Evolutionary conservation across 2,113 vertebrate species (phyloP), one percentile per base, ranked within the genome.

Genomic region (Pelodiscus sinensis): DNA sequence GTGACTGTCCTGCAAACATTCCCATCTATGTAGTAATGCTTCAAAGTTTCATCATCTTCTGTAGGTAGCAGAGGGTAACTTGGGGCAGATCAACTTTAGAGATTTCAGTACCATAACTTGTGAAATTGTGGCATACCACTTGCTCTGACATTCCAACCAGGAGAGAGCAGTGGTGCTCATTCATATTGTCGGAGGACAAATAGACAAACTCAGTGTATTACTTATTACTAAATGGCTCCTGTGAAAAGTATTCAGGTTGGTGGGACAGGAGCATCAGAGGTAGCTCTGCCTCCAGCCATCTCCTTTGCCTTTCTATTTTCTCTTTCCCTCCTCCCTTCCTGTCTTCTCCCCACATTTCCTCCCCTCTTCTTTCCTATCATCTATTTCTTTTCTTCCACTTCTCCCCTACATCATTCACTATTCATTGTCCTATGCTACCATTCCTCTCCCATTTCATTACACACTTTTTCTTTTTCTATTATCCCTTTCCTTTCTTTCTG

Each of bases 381-480:
- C 6, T 55, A 0, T 0, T 6, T 65, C 10, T 38, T 1, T 73
- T 18, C 51, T 16, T 44, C 9, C 16, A 1, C 35, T 0, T n/a
- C 81, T 82, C 2, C 2, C 6, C 35, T 3, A 8, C 35, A 54
- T 5, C 19, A 11, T 7, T 89, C 90, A 73, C 68, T 79, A 29
- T 50, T 44, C 16, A 22, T 78, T 78, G 35, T 51, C 14, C 51
- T 79, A 27, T 31, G 5, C 25, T 24, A 24, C 27, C 38, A 79
- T 51, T 52, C 51, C 38, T 79, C 44, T 51, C 25, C 38, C 75
- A 11, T 8, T 29, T 79, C 77, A 27, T 44, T 24, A 15, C 50
- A 25, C 77, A 11, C 77, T 29, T 38, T 79, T 52, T 19, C 35
- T 19, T 51, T 79, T 29, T 79, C 35, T 54, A 21, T 8, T 44